These are phyloP conservation scores for Antechinus stuartii DNA, from an alignment of 2,113 vertebrate species.

Conservation along the genomic window DNA sequence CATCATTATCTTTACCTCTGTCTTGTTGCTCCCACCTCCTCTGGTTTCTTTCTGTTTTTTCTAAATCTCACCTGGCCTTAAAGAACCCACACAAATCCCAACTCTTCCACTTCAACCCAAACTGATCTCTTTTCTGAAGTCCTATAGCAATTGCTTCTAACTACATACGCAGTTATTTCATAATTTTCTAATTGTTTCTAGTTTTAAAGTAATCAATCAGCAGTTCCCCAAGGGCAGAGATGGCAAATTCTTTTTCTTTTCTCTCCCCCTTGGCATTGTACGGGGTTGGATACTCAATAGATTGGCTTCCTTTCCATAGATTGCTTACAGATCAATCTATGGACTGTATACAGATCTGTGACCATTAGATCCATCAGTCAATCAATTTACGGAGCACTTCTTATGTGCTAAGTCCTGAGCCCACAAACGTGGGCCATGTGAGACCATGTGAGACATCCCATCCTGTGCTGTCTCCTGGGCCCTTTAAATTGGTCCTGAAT, in stretches of 20 bases:
- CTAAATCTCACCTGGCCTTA: background rate
- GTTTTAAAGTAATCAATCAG: background rate
- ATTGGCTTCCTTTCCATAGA: background rate
- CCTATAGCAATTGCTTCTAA: background rate
- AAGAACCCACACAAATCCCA: background rate
- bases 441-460: background rate
- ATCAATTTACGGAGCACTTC: background rate
- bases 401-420: background rate
- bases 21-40: background rate
- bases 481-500: slow-evolving; percentile 76
- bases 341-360: background rate
- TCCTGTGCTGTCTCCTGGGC: slow-evolving; percentile 13
- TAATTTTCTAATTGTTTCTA: background rate
- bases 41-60: background rate
- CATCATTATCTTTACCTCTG: background rate
- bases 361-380: background rate
- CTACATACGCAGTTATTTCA: background rate
- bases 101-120: background rate
- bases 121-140: background rate
- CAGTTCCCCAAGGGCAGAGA: background rate
- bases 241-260: background rate
- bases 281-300: background rate
- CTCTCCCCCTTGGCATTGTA: background rate
- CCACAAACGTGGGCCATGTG: background rate
- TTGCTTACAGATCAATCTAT: background rate